Evolutionary conservation across 1,140 invertebrate species (phyloP).

Genomic region (Drosophila willistoni): DNA sequence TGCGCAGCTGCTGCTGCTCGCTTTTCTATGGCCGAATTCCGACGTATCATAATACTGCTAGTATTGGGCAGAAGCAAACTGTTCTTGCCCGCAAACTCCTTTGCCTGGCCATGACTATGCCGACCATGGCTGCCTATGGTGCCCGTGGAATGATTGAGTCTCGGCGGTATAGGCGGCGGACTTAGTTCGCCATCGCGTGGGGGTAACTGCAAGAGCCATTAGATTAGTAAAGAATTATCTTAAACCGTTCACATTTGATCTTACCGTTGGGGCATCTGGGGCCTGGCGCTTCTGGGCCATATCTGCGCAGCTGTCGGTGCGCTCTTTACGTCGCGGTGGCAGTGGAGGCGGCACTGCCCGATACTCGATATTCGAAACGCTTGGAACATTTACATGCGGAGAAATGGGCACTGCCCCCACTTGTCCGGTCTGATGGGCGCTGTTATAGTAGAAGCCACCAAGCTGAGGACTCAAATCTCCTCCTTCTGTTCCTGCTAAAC

Average conservation of each 20-base stretch:
- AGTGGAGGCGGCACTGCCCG: constrained; percentile 76
- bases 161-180: constrained; percentile 81
- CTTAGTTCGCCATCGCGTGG: constrained; percentile 81
- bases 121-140: constrained; percentile 40
- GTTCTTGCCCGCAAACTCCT: constrained; percentile 73
- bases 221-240: neutral
- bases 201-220: constrained; percentile 58
- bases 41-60: constrained; percentile 83
- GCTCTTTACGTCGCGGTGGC: constrained; percentile 78
- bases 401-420: constrained; percentile 75
- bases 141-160: constrained; percentile 71
- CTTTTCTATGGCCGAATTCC: constrained; percentile 81
- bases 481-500: constrained; percentile 17
- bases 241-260: neutral
- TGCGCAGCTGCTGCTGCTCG: constrained; percentile 50
- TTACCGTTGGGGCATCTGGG: constrained; percentile 82
- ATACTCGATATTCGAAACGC: constrained; percentile 67
- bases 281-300: constrained; percentile 81
- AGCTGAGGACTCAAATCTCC: constrained; percentile 65
- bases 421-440: constrained; percentile 42
- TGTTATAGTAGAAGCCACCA: constrained; percentile 66
- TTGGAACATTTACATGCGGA: constrained; percentile 82
- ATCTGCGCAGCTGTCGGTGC: constrained; percentile 75
- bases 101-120: constrained; percentile 54
- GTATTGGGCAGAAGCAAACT: constrained; percentile 74